Percentiles rank a stretch among this genome's conserved stretches.
phyloP scores from a whole-genome alignment of 1,140 invertebrate species.

The Rhagoletis zephyria region DNA sequence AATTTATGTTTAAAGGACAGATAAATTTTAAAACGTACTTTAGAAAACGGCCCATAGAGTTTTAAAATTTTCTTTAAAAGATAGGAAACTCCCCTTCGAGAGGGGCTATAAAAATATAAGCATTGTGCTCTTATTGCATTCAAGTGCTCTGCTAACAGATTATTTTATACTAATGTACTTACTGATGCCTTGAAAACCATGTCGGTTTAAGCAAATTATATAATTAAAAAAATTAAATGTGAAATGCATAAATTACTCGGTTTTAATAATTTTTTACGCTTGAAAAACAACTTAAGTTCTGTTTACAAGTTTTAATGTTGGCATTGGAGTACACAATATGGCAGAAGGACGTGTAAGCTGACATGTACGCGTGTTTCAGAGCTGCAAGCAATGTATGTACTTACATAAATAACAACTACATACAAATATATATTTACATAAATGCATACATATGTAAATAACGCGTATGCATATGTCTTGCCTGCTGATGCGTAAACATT shows the following conservation, averaged over 20 bases:
- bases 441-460: not conserved
- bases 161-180: no score
- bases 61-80: no score
- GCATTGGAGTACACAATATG: not conserved
- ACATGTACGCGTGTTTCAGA: not conserved
- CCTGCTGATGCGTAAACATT: not conserved
- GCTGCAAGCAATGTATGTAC: not conserved
- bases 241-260: not conserved
- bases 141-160: no score
- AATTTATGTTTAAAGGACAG: no score
- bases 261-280: not conserved
- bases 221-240: not conserved
- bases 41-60: no score
- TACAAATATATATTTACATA: no score
- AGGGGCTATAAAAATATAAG: no score
- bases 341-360: slow-evolving; percentile 1
- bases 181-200: no score
- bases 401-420: not conserved
- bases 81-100: no score
- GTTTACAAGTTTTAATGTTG: not conserved
- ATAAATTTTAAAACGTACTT: no score
- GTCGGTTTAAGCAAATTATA: no score
- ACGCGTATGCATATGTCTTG: not conserved
- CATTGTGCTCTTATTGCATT: no score
- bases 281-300: not conserved